These are phyloP conservation scores for Poeciliopsis retropinna DNA, from an alignment of 2,113 vertebrate species.

Conservation along the genomic window DNA sequence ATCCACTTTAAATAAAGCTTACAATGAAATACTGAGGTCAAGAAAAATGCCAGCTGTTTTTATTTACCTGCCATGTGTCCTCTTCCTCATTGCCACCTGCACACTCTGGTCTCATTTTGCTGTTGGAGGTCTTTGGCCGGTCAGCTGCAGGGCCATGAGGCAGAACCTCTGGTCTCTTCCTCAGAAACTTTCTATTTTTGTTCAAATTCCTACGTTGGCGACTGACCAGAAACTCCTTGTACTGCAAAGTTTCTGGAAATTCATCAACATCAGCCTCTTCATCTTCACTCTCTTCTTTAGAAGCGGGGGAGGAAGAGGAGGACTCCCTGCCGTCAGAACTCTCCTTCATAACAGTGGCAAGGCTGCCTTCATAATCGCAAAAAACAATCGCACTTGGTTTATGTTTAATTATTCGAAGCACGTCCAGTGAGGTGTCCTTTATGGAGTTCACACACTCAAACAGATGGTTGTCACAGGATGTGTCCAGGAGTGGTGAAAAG, in stretches of 20 bases:
- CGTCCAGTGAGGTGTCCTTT: conserved; percentile 43
- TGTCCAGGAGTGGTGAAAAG: neutral
- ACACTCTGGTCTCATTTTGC: conserved; percentile 39
- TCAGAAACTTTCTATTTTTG: conserved; percentile 63
- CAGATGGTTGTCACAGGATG: neutral
- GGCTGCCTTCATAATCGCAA: conserved; percentile 51
- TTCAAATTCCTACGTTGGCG: conserved; percentile 63
- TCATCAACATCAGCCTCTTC: conserved; percentile 56
- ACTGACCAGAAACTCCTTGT: conserved; percentile 71
- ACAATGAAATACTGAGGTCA: neutral
- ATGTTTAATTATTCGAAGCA: conserved; percentile 76
- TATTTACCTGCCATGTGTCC: conserved; percentile 71
- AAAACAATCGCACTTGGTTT: conserved; percentile 79
- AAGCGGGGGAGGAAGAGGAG: conserved; percentile 51
- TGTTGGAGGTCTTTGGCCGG: conserved; percentile 30
- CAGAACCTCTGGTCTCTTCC: conserved; percentile 59
- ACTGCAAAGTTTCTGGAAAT: conserved; percentile 73
- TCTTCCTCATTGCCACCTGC: conserved; percentile 34
- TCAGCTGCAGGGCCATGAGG: conserved; percentile 36
- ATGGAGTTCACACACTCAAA: conserved; percentile 1
- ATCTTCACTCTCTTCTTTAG: conserved; percentile 12
- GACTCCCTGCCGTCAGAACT: conserved; percentile 59
- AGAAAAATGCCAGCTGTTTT: neutral
- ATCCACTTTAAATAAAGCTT: neutral
- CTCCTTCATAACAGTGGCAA: conserved; percentile 7